phyloP scores from a whole-genome alignment of 2,113 vertebrate genomes.

The Casuarius casuarius region DNA sequence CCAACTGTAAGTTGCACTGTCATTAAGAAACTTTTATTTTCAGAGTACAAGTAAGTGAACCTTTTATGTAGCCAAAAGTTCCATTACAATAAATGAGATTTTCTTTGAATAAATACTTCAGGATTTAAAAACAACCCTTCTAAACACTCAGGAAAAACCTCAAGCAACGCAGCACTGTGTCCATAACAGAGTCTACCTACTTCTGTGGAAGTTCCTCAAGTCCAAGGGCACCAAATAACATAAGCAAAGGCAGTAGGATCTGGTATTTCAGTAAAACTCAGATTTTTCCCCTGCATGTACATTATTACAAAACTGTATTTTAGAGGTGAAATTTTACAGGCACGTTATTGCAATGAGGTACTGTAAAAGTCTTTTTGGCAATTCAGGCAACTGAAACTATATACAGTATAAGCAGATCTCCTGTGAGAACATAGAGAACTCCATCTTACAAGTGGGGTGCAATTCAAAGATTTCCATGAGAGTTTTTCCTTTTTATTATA shows the following conservation, averaged over 20 bases:
- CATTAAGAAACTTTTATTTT: neutral
- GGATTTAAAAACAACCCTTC: neutral
- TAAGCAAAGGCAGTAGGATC: neutral
- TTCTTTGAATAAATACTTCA: neutral
- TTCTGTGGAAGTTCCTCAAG: neutral
- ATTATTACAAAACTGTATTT: neutral
- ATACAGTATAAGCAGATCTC: neutral
- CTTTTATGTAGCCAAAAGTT: neutral
- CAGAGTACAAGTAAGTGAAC: neutral
- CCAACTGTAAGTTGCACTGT: neutral
- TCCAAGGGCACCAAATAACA: neutral
- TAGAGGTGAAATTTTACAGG: neutral
- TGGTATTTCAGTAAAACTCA: neutral
- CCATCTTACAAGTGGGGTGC: neutral
- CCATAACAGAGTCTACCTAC: neutral
- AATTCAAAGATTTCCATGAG: neutral
- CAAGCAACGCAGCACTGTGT: neutral
- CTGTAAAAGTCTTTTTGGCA: neutral
- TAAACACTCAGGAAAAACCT: neutral
- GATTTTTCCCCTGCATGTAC: neutral
- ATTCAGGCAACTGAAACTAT: neutral
- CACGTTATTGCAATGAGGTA: neutral
- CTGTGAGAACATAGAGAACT: neutral
- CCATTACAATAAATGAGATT: neutral
- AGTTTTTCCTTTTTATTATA: neutral